Conservation (phyloP, 2,113 vertebrate species). For the Burhinus bistriatus region DNA sequence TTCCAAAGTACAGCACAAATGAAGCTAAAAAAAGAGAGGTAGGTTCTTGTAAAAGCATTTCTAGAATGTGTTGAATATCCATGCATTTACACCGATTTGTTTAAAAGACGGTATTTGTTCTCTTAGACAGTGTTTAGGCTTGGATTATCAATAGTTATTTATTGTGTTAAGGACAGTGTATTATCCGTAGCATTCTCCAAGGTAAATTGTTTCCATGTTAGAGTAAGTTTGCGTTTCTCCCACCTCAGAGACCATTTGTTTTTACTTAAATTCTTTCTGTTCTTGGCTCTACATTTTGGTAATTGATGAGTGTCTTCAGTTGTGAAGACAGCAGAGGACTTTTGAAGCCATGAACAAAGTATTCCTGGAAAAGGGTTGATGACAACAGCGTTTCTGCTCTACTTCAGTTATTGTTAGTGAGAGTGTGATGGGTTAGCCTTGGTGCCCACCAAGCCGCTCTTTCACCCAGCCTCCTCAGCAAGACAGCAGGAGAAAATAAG, state of each 20-base stretch:
- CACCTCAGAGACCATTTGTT: neutral
- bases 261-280: neutral
- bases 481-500: neutral
- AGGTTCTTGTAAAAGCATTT: constrained; percentile 16
- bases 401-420: neutral
- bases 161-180: neutral
- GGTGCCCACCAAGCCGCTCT: neutral
- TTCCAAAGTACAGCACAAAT: constrained; percentile 99
- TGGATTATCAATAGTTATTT: neutral
- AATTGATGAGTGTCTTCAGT: neutral
- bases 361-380: neutral
- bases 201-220: neutral
- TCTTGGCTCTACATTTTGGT: neutral
- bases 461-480: neutral
- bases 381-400: neutral
- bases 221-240: neutral
- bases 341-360: neutral
- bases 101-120: neutral
- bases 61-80: neutral
- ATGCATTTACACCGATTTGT: neutral
- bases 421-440: neutral
- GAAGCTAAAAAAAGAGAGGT: constrained; percentile 99
- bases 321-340: neutral
- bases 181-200: neutral
- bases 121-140: neutral